Base-by-base conservation (phyloP, 2,888 invertebrate genomes). In the Diaperis boleti region DNA sequence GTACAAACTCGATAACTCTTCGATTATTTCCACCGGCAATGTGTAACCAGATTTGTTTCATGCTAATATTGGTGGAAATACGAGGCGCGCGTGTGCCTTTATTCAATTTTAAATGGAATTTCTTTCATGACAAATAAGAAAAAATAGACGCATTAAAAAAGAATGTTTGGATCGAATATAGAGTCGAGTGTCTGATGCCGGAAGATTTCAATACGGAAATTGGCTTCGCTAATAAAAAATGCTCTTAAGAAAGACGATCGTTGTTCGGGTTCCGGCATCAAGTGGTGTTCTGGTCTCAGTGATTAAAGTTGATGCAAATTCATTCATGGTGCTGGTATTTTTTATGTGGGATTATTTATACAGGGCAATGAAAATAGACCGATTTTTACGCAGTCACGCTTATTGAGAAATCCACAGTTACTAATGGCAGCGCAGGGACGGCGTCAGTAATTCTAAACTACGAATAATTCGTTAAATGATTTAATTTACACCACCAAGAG, bases 21-120 rank as follows among this genome's bases (percentile, higher is more conserved):
- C 70, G 70, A 70, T 70, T 69, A 71, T 69, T 63, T 64, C 65
- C 64, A 45, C 60, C 60, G 56, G 59, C 52, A 49, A 31, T 61
- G 64, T 59, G 60, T 63, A 64, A 67, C 62, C 61, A 59, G 65
- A 68, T 68, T 68, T 64, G 60, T 50, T 62, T 63, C 56, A 64
- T 64, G 56, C 59, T 65, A 66, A 65, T 68, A 63, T 65, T 55
- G 39, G 63, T 39, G 52, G 63, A 66, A 65, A 66, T 65, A 63
- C 55, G 63, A 68, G 18, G 33, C 55, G 57, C 26, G 37, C 29
- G 29, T 49, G 29, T 11, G 44, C 31, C 41, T 57, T 49, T 39
- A 49, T 47, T 49, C 49, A 44, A 49, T 59, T 59, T 39, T 49
- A 49, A 49, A 59, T 59, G 45, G 41, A 41, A 47, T 49, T 59